phyloP scores from a whole-genome alignment of 1,140 invertebrate species.

The Trichonephila clavipes region DNA sequence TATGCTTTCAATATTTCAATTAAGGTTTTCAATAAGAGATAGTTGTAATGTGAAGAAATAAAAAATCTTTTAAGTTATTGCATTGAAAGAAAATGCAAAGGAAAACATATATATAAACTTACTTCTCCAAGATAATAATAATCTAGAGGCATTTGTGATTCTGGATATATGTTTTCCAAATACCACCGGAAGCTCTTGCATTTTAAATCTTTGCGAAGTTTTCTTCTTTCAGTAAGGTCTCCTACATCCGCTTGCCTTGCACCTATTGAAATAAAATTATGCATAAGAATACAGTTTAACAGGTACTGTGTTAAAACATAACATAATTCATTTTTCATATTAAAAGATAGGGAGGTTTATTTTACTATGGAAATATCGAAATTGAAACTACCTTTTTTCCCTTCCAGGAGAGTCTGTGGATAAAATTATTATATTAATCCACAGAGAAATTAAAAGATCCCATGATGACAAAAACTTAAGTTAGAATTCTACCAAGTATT shows the following conservation, averaged over 20 bases:
- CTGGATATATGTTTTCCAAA: slow-evolving; percentile 90
- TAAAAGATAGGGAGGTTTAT: too few species aligned
- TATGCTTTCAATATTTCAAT: background rate
- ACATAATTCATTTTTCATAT: too few species aligned
- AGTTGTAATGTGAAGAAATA: background rate
- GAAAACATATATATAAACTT: slow-evolving; percentile 76
- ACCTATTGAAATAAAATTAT: slow-evolving; percentile 88
- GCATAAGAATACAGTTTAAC: too few species aligned
- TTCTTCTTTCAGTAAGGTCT: slow-evolving; percentile 89
- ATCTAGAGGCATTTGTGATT: slow-evolving; percentile 97
- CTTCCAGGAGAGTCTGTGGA: too few species aligned
- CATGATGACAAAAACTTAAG: too few species aligned
- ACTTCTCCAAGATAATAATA: slow-evolving; percentile 98
- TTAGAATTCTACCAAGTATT: too few species aligned
- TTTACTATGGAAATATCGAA: too few species aligned
- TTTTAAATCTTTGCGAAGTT: slow-evolving; percentile 90
- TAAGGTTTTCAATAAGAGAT: background rate
- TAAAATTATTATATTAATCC: too few species aligned
- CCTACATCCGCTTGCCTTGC: slow-evolving; percentile 93
- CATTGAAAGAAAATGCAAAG: background rate
- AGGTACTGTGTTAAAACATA: too few species aligned
- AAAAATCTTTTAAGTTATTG: background rate
- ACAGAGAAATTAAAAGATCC: too few species aligned
- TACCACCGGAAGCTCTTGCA: slow-evolving; percentile 99
- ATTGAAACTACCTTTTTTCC: too few species aligned